A percentile compares a stretch with the other conserved stretches of the same genome.
Evolutionary conservation across 92 coral and sea anemone genomes (phyloP).

Genomic region (Blastomussa wellsi): DNA sequence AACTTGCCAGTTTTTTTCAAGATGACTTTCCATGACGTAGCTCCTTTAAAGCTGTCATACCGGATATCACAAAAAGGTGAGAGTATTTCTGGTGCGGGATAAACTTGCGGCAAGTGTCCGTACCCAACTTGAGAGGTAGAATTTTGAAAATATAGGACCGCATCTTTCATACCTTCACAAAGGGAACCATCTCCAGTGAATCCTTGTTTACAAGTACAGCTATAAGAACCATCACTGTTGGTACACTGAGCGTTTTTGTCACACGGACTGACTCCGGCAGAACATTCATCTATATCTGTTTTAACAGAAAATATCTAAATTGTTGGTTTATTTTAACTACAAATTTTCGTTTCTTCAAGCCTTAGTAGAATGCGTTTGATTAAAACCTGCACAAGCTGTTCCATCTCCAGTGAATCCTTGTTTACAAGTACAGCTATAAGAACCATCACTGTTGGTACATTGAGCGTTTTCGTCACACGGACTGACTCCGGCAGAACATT

Average conservation of each 20-base stretch:
- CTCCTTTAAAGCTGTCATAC: no score
- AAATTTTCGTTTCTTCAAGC: no score
- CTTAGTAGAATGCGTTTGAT: no score
- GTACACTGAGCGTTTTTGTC: constrained; percentile 51
- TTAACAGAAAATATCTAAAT: not conserved
- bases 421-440: constrained; percentile 65
- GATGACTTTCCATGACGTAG: no score
- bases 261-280: constrained; percentile 32
- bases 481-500: constrained; percentile 42
- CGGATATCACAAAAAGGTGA: no score
- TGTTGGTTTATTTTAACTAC: no score
- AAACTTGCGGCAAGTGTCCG: no score
- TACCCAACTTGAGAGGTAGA: no score
- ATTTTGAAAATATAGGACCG: no score
- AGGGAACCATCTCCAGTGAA: constrained; percentile 61
- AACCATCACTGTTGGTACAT: constrained; percentile 62
- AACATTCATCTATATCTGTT: constrained; percentile 54
- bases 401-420: constrained; percentile 68
- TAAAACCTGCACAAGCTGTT: constrained; percentile 22
- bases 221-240: constrained; percentile 66
- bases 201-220: constrained; percentile 61
- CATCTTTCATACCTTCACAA: constrained; percentile 50
- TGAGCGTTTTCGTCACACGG: constrained; percentile 53
- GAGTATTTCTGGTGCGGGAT: no score
- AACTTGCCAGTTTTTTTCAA: no score